Evolutionary conservation across 1,140 invertebrate species (phyloP).

Genomic region (Aphidius gifuensis): DNA sequence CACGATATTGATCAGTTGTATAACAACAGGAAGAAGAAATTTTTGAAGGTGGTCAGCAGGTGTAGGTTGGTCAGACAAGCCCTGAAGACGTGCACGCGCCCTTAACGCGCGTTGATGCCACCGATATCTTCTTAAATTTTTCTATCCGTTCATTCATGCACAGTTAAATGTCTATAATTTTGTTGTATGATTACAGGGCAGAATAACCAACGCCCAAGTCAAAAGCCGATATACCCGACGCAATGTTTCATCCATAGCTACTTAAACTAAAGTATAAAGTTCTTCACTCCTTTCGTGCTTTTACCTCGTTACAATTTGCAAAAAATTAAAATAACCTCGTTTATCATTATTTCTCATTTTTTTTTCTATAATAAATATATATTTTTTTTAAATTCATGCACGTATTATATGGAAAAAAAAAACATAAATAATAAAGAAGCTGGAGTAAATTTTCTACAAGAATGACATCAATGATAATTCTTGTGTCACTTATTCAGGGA

Average conservation of each 20-base stretch:
- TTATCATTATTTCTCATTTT: too few species aligned
- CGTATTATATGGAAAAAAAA: too few species aligned
- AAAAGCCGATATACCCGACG: constrained; percentile 22
- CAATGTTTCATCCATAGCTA: constrained; percentile 26
- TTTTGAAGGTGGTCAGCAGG: constrained; percentile 4
- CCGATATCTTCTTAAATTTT: constrained; percentile 48
- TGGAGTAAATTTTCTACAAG: too few species aligned
- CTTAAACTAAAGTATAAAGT: background rate
- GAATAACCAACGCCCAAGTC: constrained; percentile 27
- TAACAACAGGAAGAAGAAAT: too few species aligned
- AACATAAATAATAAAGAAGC: too few species aligned
- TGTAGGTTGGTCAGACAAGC: constrained; percentile 23
- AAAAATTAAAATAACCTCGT: too few species aligned
- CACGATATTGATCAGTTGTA: too few species aligned
- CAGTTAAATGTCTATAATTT: constrained; percentile 55
- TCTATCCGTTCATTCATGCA: constrained; percentile 50
- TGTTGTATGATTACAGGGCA: constrained; percentile 51
- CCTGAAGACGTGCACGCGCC: constrained; percentile 41
- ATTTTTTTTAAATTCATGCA: too few species aligned
- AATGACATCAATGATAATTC: too few species aligned
- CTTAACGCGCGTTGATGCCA: constrained; percentile 48
- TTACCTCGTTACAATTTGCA: background rate
- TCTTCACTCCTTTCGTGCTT: constrained; percentile 7
- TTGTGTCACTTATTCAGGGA: too few species aligned
- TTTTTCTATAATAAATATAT: too few species aligned